Percentiles rank a stretch among this genome's conserved stretches.
Conservation (phyloP, 1,140 invertebrate genomes). For the Sarcophaga peregrina region DNA sequence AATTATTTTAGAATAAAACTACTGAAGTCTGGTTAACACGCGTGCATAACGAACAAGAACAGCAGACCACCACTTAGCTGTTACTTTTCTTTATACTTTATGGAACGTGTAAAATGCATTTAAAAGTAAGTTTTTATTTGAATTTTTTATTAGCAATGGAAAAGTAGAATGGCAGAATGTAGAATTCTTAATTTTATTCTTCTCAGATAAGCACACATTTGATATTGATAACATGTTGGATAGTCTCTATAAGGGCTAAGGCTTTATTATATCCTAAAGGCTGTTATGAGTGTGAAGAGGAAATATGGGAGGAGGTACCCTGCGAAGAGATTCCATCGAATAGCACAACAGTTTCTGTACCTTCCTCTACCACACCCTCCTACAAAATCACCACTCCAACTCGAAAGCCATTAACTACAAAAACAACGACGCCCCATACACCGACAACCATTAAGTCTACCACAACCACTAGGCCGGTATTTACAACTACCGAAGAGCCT, state of each 20-base stretch:
- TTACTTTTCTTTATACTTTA: slow-evolving; percentile 4
- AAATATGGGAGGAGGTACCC: slow-evolving; percentile 63
- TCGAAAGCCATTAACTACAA: slow-evolving; percentile 28
- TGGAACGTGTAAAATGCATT: slow-evolving; percentile 33
- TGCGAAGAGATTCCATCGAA: slow-evolving; percentile 53
- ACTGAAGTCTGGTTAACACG: slow-evolving; percentile 17
- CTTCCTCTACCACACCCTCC: slow-evolving; percentile 16
- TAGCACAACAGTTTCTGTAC: slow-evolving; percentile 34
- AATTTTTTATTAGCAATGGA: background rate
- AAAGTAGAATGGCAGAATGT: background rate
- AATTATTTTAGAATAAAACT: background rate
- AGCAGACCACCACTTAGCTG: background rate
- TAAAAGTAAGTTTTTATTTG: background rate
- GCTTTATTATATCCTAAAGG: slow-evolving; percentile 46
- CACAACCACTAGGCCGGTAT: background rate
- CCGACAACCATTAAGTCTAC: slow-evolving; percentile 4
- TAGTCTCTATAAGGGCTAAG: background rate
- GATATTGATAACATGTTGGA: background rate
- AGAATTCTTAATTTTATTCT: background rate
- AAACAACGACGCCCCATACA: slow-evolving; percentile 25
- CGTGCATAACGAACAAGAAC: background rate
- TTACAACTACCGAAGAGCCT: slow-evolving; percentile 19
- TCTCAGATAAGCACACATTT: background rate
- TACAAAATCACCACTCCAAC: background rate
- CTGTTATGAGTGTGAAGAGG: slow-evolving; percentile 60